Evolutionary conservation across 1,140 invertebrate genomes (phyloP), one percentile per base, ranked within the genome.

Genomic region (Trachelipus rathkii): DNA sequence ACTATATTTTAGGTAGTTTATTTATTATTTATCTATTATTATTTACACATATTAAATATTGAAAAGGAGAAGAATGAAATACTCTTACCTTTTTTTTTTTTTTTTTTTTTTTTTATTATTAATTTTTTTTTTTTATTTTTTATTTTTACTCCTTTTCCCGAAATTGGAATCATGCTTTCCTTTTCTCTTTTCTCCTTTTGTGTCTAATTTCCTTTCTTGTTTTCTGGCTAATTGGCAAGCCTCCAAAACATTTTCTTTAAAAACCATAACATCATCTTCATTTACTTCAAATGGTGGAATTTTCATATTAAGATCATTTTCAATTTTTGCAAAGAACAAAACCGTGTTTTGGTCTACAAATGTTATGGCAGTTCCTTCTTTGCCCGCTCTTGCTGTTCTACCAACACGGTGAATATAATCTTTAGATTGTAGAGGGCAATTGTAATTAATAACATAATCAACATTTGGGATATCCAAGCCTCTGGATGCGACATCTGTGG

Each of bases 381-480:
- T 81, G 0, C 89, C 97, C 53, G 97, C 97, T 83, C 97, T 88
- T 0, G 97, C 97, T 15, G 97, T 99, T 83, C 97, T 87, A 3
- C 97, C 97, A 69, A 99, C 97, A 81, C 97, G 87, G 84, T 98
- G 96, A 81, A 98, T 95, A 85, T 98, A 98, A 86, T 97, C 95
- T 84, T 98, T 97, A 82, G 92, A 94, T 83, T 96, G 93, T 43
- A 93, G 93, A 6, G 96, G 97, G 83, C 99, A 96, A 84, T 99
- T 97, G 85, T 95, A 94, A 86, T 99, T 99, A 13, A 99, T 90
- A 0, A 99, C 96, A 75, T 97, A 91, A 86, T 99, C 97, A 23
- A 99, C 96, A 84, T 98, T 95, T 0, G 96, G 96, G 82, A 99
- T 99, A 87, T 99, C 97, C 72, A 99, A 88, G 84, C 96, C 96